A percentile compares a stretch with the other conserved stretches of the same genome.
Evolutionary conservation across 2,797 vertebrate species (phyloP).

Genomic region (Balearica regulorum): DNA sequence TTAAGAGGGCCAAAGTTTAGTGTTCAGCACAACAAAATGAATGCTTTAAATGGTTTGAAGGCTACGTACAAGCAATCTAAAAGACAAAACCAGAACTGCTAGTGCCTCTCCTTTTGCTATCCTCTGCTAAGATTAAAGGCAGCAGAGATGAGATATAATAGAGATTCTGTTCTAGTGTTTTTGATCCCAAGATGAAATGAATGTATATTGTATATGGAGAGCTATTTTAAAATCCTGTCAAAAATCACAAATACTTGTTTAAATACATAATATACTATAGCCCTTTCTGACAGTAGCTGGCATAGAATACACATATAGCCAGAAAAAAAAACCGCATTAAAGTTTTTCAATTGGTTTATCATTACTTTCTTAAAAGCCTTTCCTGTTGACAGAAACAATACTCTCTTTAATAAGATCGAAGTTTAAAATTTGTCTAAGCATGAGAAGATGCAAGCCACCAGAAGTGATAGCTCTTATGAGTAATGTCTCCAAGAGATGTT

Average conservation of each 20-base stretch:
- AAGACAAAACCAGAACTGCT: not conserved
- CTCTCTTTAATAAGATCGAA: not conserved
- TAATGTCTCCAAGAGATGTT: not conserved
- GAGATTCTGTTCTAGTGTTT: not conserved
- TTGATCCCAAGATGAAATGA: not conserved
- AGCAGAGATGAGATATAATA: not conserved
- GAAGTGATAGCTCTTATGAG: not conserved
- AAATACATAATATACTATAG: not conserved
- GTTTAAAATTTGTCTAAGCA: not conserved
- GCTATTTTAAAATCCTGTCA: not conserved
- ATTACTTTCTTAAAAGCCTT: not conserved
- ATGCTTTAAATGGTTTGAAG: not conserved
- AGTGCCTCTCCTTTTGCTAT: not conserved
- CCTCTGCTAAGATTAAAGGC: not conserved
- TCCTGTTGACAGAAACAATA: not conserved
- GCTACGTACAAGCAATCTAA: not conserved
- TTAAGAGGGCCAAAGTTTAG: not conserved
- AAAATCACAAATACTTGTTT: not conserved
- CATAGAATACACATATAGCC: not conserved
- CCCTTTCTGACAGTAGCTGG: not conserved
- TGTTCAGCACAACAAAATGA: not conserved
- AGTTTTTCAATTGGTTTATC: not conserved
- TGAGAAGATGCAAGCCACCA: not conserved
- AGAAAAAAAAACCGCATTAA: not conserved
- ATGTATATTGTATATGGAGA: not conserved